Evolutionary conservation across 2,113 vertebrate species (phyloP), one percentile per base, ranked within the genome.

Genomic region (Struthidea cinerea): DNA sequence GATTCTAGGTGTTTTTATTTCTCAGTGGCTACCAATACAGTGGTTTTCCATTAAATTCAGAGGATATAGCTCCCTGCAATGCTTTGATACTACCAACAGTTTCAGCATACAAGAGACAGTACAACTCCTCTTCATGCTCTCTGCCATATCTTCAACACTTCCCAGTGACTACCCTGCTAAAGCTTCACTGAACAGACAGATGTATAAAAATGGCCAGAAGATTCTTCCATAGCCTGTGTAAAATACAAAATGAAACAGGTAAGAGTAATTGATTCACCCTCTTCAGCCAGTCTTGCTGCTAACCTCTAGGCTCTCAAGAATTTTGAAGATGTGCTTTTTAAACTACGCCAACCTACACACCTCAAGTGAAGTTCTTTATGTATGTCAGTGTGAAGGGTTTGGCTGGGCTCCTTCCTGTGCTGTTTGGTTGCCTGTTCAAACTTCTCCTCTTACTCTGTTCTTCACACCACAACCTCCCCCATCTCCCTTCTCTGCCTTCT

Each of bases 1-100:
- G 74, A 89, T 73, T 84, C 67, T 87, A 95, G 73, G 86, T 84
- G 73, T 2, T 75, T 90, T 86, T 90, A 86, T 90, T 94, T 92
- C 83, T 78, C 39, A 77, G 73, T 71, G 76, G 56, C 80, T 90
- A 89, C 82, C 52, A 90, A n/a, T 10, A 53, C 9, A 71, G 24
- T 47, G 44, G 59, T 87, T 89, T 94, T 82, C 61, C 69, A 42
- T 11, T 32, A 86, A 75, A 21, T 53, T 84, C 73, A 75, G 49
- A 89, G 73, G 71, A 92, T 13, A 41, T 1, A 81, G 73, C 50
- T 81, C 90, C 88, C 85, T 47, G 44, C 60, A 75, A 49, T 15
- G 67, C 50, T 80, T 37, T 42, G 57, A 75, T 47, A 79, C 33
- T 22, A 83, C 60, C 68, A 89, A 52, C 53, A 71, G 52, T 73